These are phyloP conservation scores for Drosophila funebris DNA, from an alignment of 1,140 invertebrate species.

Conservation along the genomic window DNA sequence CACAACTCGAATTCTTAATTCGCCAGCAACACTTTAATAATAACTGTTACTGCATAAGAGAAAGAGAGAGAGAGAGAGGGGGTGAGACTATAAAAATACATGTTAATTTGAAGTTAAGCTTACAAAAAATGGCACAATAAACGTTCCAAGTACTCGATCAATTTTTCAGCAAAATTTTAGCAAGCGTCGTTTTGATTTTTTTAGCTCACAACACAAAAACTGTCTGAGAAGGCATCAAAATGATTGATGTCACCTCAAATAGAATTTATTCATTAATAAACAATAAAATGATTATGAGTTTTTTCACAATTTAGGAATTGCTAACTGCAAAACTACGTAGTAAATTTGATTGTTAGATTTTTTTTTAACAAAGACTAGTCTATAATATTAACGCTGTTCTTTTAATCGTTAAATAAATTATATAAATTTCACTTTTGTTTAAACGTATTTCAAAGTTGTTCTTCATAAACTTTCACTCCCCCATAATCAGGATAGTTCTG, in stretches of 20 bases:
- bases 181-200: constrained; percentile 23
- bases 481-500: too few species aligned
- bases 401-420: too few species aligned
- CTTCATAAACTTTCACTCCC: too few species aligned
- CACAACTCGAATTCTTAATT: constrained; percentile 60
- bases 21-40: constrained; percentile 16
- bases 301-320: constrained; percentile 1
- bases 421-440: too few species aligned
- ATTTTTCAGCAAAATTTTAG: constrained; percentile 14
- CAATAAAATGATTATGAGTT: background rate
- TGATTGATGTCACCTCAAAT: constrained; percentile 38
- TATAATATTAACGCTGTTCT: too few species aligned
- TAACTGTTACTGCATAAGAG: constrained; percentile 49
- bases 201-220: background rate
- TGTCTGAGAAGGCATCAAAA: constrained; percentile 12
- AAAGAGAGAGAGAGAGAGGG: constrained; percentile 31
- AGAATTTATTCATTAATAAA: constrained; percentile 23
- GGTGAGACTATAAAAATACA: constrained; percentile 28
- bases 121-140: constrained; percentile 13
- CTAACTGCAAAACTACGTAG: background rate
- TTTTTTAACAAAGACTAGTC: too few species aligned
- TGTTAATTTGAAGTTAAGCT: constrained; percentile 48
- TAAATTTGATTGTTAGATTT: background rate
- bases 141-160: constrained; percentile 21
- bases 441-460: too few species aligned